Evolutionary conservation across 2,888 invertebrate species (phyloP).

Genomic region (Cataglyphis albicans): DNA sequence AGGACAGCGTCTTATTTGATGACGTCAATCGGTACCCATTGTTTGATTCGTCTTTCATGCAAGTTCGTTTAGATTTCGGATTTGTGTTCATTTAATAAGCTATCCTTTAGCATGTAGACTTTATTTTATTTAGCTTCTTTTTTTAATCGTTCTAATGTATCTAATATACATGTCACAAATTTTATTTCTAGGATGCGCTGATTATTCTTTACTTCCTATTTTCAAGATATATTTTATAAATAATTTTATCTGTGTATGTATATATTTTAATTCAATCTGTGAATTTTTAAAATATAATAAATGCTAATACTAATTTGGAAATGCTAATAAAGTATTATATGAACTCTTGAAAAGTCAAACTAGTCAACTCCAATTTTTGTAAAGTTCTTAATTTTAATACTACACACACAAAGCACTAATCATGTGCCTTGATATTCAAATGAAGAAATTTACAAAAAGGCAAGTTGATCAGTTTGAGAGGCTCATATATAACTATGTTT

Average conservation of each 20-base stretch:
- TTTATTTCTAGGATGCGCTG: neutral
- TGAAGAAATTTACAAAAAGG: neutral
- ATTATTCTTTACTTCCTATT: neutral
- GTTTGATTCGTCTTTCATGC: neutral
- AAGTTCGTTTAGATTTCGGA: neutral
- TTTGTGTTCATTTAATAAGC: neutral
- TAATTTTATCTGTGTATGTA: neutral
- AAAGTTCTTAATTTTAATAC: neutral
- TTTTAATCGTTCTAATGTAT: neutral
- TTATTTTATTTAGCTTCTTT: neutral
- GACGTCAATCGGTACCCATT: neutral
- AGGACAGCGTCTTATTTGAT: constrained; percentile 2
- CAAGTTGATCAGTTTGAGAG: neutral
- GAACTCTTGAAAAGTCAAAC: neutral
- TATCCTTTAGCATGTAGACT: neutral
- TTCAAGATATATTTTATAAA: neutral
- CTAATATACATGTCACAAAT: neutral
- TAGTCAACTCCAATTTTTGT: neutral
- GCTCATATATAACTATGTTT: neutral
- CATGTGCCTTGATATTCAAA: neutral
- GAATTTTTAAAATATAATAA: neutral
- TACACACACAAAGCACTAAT: neutral
- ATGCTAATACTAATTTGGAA: neutral
- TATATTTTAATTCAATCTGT: neutral
- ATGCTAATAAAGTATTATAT: constrained; percentile 9